Base-by-base conservation (phyloP, 2,888 invertebrate species). In the Leptinotarsa tumamoca region DNA sequence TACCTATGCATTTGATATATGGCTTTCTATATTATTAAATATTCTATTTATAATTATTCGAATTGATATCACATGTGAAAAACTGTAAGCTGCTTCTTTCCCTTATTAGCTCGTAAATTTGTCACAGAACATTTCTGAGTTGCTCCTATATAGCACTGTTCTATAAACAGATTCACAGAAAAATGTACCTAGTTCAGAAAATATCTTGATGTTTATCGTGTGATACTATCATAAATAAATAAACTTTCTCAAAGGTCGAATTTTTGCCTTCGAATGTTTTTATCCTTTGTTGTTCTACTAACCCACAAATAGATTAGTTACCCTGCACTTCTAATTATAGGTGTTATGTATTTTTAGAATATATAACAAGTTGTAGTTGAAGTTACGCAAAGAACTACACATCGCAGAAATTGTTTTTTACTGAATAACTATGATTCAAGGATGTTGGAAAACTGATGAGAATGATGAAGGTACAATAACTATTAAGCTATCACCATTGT, bases 391-490 rank as follows among this genome's bases (percentile, higher is more conserved):
- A 73, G 33, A 71, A 33, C 33, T 73, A 52, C 52, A 27, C 18
- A 51, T 56, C 33, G 2, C 18, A 18, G 18, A 49, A n/a, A 61
- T 67, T 70, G 21, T 51, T 21, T 56, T 52, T 63, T 66, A 33
- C 51, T 49, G n/a, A 23, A 71, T 69, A 18, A 76, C 43, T 76
- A 88, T 88, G 88, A 85, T 85, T 80, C 86, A 84, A 74, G 88
- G 86, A 61, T 87, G 88, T 78, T 88, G 89, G 88, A 89, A 88
- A 83, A 83, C 87, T 74, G 87, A 88, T 79, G 86, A 88, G 74
- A 86, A 87, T 77, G 88, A 89, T 78, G 87, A 89, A 87, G 89
- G 89, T 89, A 88, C 70, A 67, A 54, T 15, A 52, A n/a, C 58
- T 49, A 17, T 13, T 58, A 67, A 72, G 67, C 49, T 66, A 33